Evolutionary conservation across 2,888 invertebrate species (phyloP), one percentile per base, ranked within the genome.

Genomic region (Ophion costatus): DNA sequence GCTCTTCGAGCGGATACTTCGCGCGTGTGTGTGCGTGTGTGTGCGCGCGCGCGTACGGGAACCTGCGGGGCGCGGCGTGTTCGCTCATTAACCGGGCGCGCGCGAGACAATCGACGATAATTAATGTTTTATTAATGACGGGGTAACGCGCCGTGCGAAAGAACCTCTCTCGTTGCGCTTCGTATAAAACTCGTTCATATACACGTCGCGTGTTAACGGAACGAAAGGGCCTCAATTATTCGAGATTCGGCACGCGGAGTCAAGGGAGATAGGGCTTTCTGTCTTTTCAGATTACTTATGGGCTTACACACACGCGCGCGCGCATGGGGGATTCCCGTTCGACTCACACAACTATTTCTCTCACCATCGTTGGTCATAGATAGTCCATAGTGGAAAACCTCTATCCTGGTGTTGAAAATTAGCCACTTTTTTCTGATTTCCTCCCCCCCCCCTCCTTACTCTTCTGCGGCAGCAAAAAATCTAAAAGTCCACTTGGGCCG

Each of bases 91-190:
- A 88, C 87, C 83, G 80, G 73, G 67, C 67, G 80, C 84, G 86
- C 86, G 86, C 84, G 87, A 86, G 88, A 91, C 89, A 91, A 91
- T 91, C 87, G 88, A 79, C 80, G 84, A 88, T 89, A 90, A 90
- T 90, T 90, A 88, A 91, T 88, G 89, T 88, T 90, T 87, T 88
- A 88, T 90, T 87, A 89, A 87, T 88, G 90, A 89, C 87, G 86
- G 87, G 69, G 81, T 83, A 86, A 86, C 81, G 89, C 88, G 88
- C 81, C 87, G 89, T 86, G 89, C 88, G 88, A 88, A 89, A 87
- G 88, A 86, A 84, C 87, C 59, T 69, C 88, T 85, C 89, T 85
- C 86, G 77, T 82, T 83, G 73, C 59, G 59, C 20, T 59, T 59
- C 59, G 7, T 59, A 22, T 5, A 51, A 51, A 51, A 51, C 14